Conservation (phyloP, 1,140 invertebrate species). For the Caerostris extrusa region DNA sequence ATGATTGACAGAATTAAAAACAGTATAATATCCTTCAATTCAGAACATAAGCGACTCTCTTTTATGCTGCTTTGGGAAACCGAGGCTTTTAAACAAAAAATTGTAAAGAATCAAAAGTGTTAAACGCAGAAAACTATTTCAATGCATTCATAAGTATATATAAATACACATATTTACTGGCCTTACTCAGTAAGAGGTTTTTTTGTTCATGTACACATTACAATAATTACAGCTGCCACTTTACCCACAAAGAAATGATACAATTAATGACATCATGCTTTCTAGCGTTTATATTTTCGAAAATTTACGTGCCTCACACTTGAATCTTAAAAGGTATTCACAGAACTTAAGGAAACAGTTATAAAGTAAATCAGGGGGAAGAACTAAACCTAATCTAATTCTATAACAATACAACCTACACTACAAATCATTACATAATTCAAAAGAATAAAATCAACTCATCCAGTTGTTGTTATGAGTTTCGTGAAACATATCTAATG, state of each 20-base stretch:
- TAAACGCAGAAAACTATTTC: not conserved
- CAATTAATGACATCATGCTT: not conserved
- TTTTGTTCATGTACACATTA: not conserved
- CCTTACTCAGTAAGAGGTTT: not conserved
- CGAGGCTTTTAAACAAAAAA: not conserved
- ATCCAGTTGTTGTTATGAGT: constrained; percentile 7
- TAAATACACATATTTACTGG: not conserved
- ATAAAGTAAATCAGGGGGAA: constrained; percentile 22
- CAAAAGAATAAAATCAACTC: constrained; percentile 40
- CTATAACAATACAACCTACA: constrained; percentile 49
- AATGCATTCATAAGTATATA: not conserved
- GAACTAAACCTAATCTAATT: constrained; percentile 47
- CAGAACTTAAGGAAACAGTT: constrained; percentile 13
- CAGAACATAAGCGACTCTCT: too few species aligned
- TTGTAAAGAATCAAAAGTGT: not conserved
- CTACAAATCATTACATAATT: constrained; percentile 46
- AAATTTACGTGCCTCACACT: constrained; percentile 31
- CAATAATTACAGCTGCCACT: not conserved
- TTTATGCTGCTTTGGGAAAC: constrained; percentile 8
- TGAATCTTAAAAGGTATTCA: constrained; percentile 4
- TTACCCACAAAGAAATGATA: not conserved
- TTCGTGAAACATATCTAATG: constrained; percentile 20
- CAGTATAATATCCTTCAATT: too few species aligned
- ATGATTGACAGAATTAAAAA: too few species aligned
- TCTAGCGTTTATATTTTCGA: constrained; percentile 34